Percentiles rank a stretch among this genome's conserved stretches.
Evolutionary conservation across 2,888 invertebrate genomes (phyloP).

Genomic region (Encarsia formosa): DNA sequence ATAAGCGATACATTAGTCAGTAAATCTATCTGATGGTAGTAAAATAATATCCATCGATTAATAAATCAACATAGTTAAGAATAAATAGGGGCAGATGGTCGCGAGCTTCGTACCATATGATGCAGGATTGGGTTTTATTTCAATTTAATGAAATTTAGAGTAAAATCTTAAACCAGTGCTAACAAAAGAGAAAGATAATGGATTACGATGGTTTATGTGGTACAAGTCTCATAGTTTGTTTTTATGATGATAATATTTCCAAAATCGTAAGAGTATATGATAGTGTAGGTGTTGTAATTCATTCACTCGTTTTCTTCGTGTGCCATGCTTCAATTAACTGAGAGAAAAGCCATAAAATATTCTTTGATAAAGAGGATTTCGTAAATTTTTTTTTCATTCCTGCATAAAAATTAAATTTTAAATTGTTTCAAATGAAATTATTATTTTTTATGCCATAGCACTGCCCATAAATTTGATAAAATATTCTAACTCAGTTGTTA

Average conservation of each 20-base stretch:
- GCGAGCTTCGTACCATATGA: conserved; percentile 36
- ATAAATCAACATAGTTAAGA: conserved; percentile 39
- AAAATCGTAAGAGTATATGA: conserved; percentile 31
- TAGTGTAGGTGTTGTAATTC: conserved; percentile 28
- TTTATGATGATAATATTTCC: conserved; percentile 48
- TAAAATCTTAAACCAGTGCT: too few relatives aligned
- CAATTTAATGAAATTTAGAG: too few relatives aligned
- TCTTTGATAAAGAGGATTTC: too few relatives aligned
- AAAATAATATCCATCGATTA: conserved; percentile 31
- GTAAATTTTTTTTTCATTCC: neutral
- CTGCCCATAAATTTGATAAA: neutral
- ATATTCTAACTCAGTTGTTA: neutral
- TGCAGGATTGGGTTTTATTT: neutral
- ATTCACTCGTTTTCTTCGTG: conserved; percentile 25
- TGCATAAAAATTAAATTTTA: neutral
- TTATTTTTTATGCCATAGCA: neutral
- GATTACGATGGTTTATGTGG: conserved; percentile 22
- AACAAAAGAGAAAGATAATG: conserved; percentile 1
- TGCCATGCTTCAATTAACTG: conserved; percentile 26
- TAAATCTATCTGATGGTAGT: conserved; percentile 29
- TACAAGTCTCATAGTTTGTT: conserved; percentile 44
- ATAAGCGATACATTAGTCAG: conserved; percentile 21
- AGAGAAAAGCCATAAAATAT: conserved; percentile 6
- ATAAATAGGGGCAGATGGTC: conserved; percentile 43
- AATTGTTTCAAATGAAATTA: neutral